A percentile compares a stretch with the other conserved stretches of the same genome.
phyloP scores from a whole-genome alignment of 2,888 invertebrate species.

The Adela reaumurella region DNA sequence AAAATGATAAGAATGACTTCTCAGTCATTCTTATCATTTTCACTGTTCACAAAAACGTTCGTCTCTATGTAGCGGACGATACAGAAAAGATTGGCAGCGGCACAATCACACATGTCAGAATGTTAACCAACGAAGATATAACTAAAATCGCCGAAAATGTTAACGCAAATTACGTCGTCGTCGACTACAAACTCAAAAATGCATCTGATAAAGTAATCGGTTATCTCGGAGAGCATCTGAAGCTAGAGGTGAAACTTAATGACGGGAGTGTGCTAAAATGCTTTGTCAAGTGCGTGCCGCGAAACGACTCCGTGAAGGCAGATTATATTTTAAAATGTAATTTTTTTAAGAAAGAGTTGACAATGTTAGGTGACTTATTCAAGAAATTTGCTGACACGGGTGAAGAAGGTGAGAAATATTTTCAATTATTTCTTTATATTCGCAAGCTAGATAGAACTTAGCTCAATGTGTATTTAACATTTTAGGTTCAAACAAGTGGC shows the following conservation, averaged over 20 bases:
- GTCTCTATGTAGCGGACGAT: too few relatives aligned
- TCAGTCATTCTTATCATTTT: too few relatives aligned
- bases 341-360: slow-evolving; percentile 35
- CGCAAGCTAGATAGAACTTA: too few relatives aligned
- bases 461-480: too few relatives aligned
- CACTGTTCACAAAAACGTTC: too few relatives aligned
- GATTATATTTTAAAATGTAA: slow-evolving; percentile 25
- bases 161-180: slow-evolving; percentile 6
- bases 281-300: slow-evolving; percentile 61
- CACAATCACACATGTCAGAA: too few relatives aligned
- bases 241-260: slow-evolving; percentile 22
- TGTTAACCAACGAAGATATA: too few relatives aligned
- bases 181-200: slow-evolving; percentile 23
- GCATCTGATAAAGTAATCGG: slow-evolving; percentile 31
- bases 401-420: slow-evolving; percentile 21
- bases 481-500: slow-evolving; percentile 28
- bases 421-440: too few relatives aligned
- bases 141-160: too few relatives aligned
- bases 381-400: slow-evolving; percentile 24
- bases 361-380: slow-evolving; percentile 31
- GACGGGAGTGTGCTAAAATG: slow-evolving; percentile 23
- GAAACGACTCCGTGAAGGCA: slow-evolving; percentile 41
- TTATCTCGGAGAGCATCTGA: slow-evolving; percentile 38
- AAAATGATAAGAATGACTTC: too few relatives aligned
- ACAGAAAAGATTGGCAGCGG: too few relatives aligned